Percentiles rank a stretch among this genome's conserved stretches.
Evolutionary conservation across 2,797 vertebrate species (phyloP).

Genomic region (Nyctalus aviator): DNA sequence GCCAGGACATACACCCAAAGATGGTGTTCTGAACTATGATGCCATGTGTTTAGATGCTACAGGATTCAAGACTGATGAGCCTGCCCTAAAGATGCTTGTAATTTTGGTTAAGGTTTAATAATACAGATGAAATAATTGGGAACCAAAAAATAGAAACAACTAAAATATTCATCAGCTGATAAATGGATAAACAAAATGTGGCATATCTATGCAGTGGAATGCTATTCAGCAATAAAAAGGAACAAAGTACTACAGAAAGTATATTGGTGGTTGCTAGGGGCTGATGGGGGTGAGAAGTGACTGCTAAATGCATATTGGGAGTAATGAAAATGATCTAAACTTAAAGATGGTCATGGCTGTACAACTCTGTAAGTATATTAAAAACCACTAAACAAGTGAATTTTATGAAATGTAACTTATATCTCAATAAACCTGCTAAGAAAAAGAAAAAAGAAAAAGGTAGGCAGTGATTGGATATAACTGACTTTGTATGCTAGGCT

Average conservation of each 20-base stretch:
- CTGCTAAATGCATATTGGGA: background rate
- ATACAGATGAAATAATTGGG: background rate
- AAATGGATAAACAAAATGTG: background rate
- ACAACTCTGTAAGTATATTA: background rate
- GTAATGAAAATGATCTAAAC: conserved; percentile 46
- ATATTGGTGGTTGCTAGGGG: background rate
- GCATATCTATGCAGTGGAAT: background rate
- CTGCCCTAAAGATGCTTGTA: background rate
- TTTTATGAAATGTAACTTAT: conserved; percentile 37
- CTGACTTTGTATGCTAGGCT: background rate
- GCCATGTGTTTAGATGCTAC: background rate
- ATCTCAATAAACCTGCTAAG: conserved; percentile 8
- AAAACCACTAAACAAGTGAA: background rate
- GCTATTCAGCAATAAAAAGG: background rate
- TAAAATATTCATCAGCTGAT: background rate
- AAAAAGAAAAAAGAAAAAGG: background rate
- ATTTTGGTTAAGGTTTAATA: background rate
- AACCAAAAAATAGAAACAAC: background rate
- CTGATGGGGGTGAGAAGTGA: background rate
- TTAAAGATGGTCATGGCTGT: background rate
- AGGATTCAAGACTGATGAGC: background rate
- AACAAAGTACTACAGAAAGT: background rate
- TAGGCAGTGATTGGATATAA: background rate
- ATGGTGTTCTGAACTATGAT: background rate
- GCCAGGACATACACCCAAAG: background rate